These are phyloP conservation scores for Aphelocoma coerulescens DNA, from an alignment of 2,113 vertebrate species.

Conservation along the genomic window DNA sequence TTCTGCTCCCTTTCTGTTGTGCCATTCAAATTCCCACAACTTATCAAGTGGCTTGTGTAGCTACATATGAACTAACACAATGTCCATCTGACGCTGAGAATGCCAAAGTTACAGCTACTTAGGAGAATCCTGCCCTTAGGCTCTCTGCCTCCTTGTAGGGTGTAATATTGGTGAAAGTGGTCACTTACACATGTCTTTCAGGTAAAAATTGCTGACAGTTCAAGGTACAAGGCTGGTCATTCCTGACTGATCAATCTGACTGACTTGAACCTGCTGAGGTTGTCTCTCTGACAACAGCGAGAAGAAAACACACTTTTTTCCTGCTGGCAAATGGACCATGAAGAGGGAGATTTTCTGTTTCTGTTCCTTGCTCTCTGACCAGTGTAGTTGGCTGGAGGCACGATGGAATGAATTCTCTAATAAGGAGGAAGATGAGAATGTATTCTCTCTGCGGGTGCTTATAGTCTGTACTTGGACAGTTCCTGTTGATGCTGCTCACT, in stretches of 20 bases:
- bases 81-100: background rate
- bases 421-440: background rate
- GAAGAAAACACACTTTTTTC: background rate
- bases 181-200: background rate
- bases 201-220: background rate
- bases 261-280: background rate
- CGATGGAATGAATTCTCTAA: background rate
- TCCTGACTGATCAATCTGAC: background rate
- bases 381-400: background rate
- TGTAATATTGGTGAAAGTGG: background rate
- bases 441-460: background rate
- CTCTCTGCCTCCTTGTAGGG: background rate
- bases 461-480: background rate
- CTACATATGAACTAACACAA: background rate
- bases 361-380: background rate
- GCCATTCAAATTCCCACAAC: background rate
- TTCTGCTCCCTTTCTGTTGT: background rate
- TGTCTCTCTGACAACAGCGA: background rate
- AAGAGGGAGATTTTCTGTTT: background rate
- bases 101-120: background rate
- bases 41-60: background rate
- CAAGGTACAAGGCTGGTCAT: rapidly evolving
- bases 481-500: background rate
- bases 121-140: background rate
- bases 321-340: background rate